Evolutionary conservation across 2,113 vertebrate species (phyloP), one percentile per base, ranked within the genome.

Genomic region (Oxyruncus cristatus): DNA sequence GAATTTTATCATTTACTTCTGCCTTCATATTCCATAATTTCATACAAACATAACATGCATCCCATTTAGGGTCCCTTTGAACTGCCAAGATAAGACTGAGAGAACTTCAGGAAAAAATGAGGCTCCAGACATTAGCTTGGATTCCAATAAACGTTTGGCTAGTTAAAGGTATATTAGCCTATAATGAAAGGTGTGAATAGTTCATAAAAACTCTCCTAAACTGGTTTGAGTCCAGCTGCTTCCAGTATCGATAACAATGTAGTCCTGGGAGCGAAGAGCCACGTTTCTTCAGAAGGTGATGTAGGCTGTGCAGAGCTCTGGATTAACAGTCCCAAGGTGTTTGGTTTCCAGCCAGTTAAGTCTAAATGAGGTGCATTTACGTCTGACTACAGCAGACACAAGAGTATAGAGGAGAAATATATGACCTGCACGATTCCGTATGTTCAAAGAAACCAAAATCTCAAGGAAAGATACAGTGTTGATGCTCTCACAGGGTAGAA

Each of bases 201-300:
- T 12, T 87, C 14, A 12, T n/a, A 28, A 27, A 50, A 85, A 85
- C 33, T 47, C 14, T 71, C 21, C 26, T 70, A 27, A 70, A 21
- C 3, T 50, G 28, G 23, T 21, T 8, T 78, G 75, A 61, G 56
- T 75, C 4, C 35, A 78, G 46, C 5, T 67, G 3, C 7, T 71
- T 77, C 53, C 32, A 78, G 50, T 22, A 26, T 18, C 2, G 2
- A 24, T 74, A 84, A 18, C 59, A 62, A 49, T 1, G 14, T 6
- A 24, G 21, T 11, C 14, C 9, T 6, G 8, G 12, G 12, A 84
- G 11, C 0, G 0, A 3, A 52, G 23, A 71, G 42, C 8, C 11
- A 35, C 27, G 15, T 27, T 85, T 73, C 58, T 41, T 59, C 68
- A 70, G 46, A n/a, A 42, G 8, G 1, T 47, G 59, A 27, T 22